Evolutionary conservation across 2,888 invertebrate genomes (phyloP), one percentile per base, ranked within the genome.

Genomic region (Dascillus cervinus): DNA sequence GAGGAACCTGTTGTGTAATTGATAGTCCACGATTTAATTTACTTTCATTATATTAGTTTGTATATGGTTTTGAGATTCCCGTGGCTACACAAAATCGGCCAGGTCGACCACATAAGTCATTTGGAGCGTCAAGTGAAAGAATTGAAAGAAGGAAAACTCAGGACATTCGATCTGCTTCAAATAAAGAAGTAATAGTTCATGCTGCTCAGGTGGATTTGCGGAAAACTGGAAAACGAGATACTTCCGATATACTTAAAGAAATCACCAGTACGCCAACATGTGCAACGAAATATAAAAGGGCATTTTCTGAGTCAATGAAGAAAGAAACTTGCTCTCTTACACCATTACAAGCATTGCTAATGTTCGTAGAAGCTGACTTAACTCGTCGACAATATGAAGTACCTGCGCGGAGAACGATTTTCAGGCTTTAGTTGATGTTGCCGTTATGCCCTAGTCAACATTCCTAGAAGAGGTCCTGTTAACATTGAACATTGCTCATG

Each of bases 81-180:
- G 15, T 17, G 6, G 30, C 26, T 9, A 25, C 32, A 21, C 35
- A 26, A 35, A 36, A 29, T 33, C 26, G 32, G 11, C 34, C 35
- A 22, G 44, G 42, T 19, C 39, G 46, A 2, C 43, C 41, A 22
- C 9, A 8, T 3, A 47, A 45, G 20, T 25, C 26, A 15, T 46
- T 46, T 30, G 14, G n/a, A 17, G 39, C 45, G n/a, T 37, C 31
- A 8, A 42, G 22, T n/a, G n/a, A n/a, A n/a, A n/a, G n/a, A n/a
- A n/a, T n/a, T 13, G 43, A 44, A 34, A 23, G 37, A 12, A 28
- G 43, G 17, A 39, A 45, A 40, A 43, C 42, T 26, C 32, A 40
- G 28, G 37, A 37, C 9, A 11, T 43, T 9, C 28, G 39, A 10
- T 25, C 27, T 25, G 28, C 14, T 13, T 13, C 22, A 4, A 27